Evolutionary conservation across 1,140 invertebrate genomes (phyloP), one percentile per base, ranked within the genome.

Genomic region (Drosophila nigromelanica): DNA sequence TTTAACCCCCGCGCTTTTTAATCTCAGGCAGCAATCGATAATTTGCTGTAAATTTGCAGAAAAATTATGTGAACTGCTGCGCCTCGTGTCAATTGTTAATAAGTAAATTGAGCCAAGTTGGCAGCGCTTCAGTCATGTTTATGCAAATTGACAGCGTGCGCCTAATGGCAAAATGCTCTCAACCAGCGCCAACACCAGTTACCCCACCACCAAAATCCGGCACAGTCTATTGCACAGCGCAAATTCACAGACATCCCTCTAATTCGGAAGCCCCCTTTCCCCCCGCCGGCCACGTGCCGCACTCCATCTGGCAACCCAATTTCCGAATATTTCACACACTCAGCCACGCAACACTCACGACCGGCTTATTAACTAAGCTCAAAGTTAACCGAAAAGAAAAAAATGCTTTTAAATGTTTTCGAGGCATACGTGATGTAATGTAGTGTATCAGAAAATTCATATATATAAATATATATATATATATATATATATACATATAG

Each of bases 361-460:
- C 48, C 18, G 42, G 62, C 69, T 72, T 72, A 72, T 72, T 67
- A 72, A 59, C 62, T 59, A 55, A 68, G 54, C 21, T 35, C 55
- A 60, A 51, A 15, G 63, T 51, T 73, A 68, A 52, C 70, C 55
- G 50, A 68, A 10, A 33, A 7, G 7, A 1, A 33, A 33, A 73
- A 73, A 60, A 73, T 73, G 66, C 66, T 73, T 73, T 73, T 69
- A 73, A 73, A 73, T 73, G 51, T 60, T 64, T 64, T 35, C 33
- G 27, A 27, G 21, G 48, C 55, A 35, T 24, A 60, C 70, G 70
- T 68, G 63, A 67, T 67, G 54, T 56, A 62, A 33, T 56, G 42
- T 30, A 7, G 15, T 40, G 47, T 7, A 33, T 11, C 35, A 14
- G 30, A 14, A 27, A 54, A 48, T 48, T 6, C 7, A 33, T 33